These are phyloP conservation scores for Microctonus brassicae DNA, from an alignment of 2,888 invertebrate genomes.

Conservation along the genomic window DNA sequence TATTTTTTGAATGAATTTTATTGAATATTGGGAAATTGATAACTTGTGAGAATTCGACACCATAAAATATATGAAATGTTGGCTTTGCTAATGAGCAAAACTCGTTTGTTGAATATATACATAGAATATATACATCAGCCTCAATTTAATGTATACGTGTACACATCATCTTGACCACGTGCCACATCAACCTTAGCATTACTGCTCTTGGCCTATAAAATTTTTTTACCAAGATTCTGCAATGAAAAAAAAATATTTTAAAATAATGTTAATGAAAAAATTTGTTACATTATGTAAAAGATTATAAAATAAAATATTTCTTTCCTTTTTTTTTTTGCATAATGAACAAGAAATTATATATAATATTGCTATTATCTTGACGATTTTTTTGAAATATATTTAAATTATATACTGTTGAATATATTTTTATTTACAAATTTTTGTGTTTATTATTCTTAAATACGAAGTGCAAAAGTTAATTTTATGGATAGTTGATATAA, in stretches of 20 bases:
- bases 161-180: not conserved
- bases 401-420: too few relatives aligned
- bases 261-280: too few relatives aligned
- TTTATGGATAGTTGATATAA: not conserved
- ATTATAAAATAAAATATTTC: not conserved
- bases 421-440: not conserved
- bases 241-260: not conserved
- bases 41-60: not conserved
- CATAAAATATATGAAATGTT: not conserved
- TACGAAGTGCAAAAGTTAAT: not conserved
- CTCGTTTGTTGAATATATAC: not conserved
- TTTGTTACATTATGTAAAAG: not conserved
- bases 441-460: not conserved
- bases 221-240: not conserved
- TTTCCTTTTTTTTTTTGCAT: too few relatives aligned
- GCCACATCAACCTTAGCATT: not conserved
- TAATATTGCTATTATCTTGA: too few relatives aligned
- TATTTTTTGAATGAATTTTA: not conserved
- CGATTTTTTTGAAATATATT: not conserved
- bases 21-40: not conserved
- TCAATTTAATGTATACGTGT: not conserved
- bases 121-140: not conserved
- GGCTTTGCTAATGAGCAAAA: not conserved
- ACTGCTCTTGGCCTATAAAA: not conserved
- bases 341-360: too few relatives aligned